Evolutionary conservation across 2,888 invertebrate genomes (phyloP).

Genomic region (Argyra leucocephala): DNA sequence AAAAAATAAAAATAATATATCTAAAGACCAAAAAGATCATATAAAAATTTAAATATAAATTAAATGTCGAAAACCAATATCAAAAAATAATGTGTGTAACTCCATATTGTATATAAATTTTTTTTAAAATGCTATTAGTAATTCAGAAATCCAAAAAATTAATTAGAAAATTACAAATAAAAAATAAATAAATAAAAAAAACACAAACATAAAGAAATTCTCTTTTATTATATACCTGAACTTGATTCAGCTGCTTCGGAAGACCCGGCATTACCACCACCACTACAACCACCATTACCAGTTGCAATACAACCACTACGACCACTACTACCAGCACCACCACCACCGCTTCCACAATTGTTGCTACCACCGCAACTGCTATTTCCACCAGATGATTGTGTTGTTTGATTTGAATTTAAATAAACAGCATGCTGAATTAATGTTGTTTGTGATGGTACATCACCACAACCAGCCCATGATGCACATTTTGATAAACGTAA

Average conservation of each 20-base stretch:
- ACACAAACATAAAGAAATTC: neutral
- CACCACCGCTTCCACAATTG: slow-evolving; percentile 12
- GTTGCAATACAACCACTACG: slow-evolving; percentile 7
- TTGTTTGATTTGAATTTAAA: slow-evolving; percentile 38
- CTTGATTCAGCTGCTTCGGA: neutral
- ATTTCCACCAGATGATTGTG: slow-evolving; percentile 27
- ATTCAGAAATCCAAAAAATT: neutral
- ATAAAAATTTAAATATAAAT: too few species aligned
- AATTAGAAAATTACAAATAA: slow-evolving; percentile 25
- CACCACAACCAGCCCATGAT: slow-evolving; percentile 56
- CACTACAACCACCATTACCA: slow-evolving; percentile 18
- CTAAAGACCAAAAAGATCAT: too few species aligned
- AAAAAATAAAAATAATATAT: too few species aligned
- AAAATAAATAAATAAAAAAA: slow-evolving; percentile 23
- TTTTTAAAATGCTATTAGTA: too few species aligned
- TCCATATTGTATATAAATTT: too few species aligned
- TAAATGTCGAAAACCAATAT: too few species aligned
- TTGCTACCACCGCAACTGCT: slow-evolving; percentile 8
- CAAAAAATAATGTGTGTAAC: too few species aligned
- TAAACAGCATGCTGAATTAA: slow-evolving; percentile 25
- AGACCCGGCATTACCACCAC: slow-evolving; percentile 20
- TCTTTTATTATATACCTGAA: neutral
- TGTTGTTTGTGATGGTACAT: slow-evolving; percentile 29
- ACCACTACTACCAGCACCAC: slow-evolving; percentile 18
- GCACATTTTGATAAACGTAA: slow-evolving; percentile 59